Evolutionary conservation across 2,888 invertebrate genomes (phyloP).

Genomic region (Tipula confusa): DNA sequence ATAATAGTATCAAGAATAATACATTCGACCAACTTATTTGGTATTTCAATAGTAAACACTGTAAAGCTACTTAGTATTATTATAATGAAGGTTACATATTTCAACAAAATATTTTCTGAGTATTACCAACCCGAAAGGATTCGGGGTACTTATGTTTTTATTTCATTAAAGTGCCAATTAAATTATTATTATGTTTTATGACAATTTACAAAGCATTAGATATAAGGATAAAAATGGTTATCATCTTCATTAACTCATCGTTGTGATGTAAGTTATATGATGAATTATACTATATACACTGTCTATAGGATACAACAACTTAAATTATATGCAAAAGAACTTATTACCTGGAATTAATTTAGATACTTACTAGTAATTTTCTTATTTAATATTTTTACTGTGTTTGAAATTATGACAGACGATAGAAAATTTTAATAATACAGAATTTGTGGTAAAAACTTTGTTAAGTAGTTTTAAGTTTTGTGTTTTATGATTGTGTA

Average conservation of each 20-base stretch:
- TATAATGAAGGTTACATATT: neutral
- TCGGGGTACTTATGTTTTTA: neutral
- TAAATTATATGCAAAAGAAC: neutral
- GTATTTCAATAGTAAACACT: too few species aligned
- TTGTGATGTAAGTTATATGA: neutral
- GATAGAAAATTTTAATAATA: neutral
- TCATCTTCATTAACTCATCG: neutral
- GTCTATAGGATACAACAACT: neutral
- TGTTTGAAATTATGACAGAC: neutral
- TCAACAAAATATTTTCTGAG: neutral
- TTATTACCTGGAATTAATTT: conserved; percentile 25
- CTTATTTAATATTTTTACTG: neutral
- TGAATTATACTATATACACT: neutral
- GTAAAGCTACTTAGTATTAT: too few species aligned
- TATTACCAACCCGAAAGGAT: neutral
- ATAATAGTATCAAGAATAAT: too few species aligned
- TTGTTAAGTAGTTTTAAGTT: neutral
- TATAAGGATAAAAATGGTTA: conserved; percentile 1
- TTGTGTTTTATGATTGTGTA: neutral
- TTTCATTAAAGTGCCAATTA: neutral
- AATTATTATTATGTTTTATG: conserved; percentile 9
- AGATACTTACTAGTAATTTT: neutral
- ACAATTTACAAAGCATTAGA: neutral
- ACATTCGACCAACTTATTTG: too few species aligned
- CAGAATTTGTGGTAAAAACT: neutral